These are phyloP conservation scores for Orchesellides sinensis DNA, from an alignment of 2,888 invertebrate species.

Conservation along the genomic window DNA sequence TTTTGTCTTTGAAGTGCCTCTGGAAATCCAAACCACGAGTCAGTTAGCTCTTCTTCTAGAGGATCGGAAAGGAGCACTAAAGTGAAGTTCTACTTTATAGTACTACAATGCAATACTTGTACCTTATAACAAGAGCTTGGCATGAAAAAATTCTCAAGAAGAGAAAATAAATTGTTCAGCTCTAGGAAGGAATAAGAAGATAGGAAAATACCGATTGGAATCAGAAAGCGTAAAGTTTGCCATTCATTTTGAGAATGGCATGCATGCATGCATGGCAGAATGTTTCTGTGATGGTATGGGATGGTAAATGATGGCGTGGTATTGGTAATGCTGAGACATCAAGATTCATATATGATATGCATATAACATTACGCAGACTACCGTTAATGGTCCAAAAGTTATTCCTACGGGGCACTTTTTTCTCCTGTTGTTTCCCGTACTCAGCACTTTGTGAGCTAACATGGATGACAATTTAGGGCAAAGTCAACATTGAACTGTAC, in stretches of 20 bases:
- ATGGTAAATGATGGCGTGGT: too few relatives aligned
- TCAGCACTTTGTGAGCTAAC: conserved; percentile 59
- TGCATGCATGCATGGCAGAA: conserved; percentile 21
- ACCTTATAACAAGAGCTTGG: background rate
- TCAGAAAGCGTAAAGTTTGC: conserved; percentile 62
- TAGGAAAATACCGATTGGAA: conserved; percentile 50
- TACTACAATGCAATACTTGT: conserved; percentile 1
- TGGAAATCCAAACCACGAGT: conserved; percentile 33
- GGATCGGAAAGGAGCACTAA: background rate
- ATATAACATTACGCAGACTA: conserved; percentile 33
- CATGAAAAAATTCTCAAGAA: conserved; percentile 26
- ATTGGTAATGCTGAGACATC: conserved; percentile 58
- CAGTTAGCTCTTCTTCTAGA: conserved; percentile 9
- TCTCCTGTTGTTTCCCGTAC: conserved; percentile 54
- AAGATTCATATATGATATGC: conserved; percentile 45
- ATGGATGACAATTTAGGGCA: conserved; percentile 55
- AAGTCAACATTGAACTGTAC: conserved; percentile 61
- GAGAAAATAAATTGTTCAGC: background rate
- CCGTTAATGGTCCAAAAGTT: conserved; percentile 64
- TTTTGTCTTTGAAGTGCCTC: conserved; percentile 51
- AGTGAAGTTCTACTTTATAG: conserved; percentile 14
- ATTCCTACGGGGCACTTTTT: conserved; percentile 66
- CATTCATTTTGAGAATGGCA: conserved; percentile 58
- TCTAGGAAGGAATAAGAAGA: background rate
- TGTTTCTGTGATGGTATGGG: conserved; percentile 27